Percentiles rank a stretch among this genome's conserved stretches.
phyloP scores from a whole-genome alignment of 2,888 invertebrate genomes.

The Trachelus troglodyta region DNA sequence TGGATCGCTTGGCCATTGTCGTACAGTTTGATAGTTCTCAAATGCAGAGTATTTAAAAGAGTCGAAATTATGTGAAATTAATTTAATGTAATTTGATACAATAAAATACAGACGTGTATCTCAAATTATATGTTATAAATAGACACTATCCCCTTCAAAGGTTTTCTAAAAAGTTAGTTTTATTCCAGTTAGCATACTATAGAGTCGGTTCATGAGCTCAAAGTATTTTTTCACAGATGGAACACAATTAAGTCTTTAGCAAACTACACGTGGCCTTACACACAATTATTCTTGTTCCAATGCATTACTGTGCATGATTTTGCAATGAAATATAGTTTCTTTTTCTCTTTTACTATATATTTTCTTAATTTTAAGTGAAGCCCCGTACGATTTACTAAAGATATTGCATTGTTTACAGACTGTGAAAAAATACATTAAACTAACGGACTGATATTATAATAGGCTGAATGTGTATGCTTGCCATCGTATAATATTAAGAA shows the following conservation, averaged over 20 bases:
- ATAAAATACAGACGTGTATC: conserved; percentile 43
- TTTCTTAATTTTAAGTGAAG: background rate
- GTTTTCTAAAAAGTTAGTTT: conserved; percentile 55
- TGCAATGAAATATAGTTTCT: background rate
- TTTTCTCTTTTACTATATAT: background rate
- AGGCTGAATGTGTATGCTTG: conserved; percentile 50
- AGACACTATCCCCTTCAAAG: conserved; percentile 48
- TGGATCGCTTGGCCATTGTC: background rate
- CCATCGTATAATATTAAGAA: conserved; percentile 51
- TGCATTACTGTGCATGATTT: background rate
- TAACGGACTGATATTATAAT: conserved; percentile 23
- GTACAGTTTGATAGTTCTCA: background rate
- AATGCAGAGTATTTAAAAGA: conserved; percentile 7
- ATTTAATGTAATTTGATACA: conserved; percentile 39
- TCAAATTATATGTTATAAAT: conserved; percentile 50
- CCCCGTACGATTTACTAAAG: background rate
- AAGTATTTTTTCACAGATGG: background rate
- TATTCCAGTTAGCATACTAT: conserved; percentile 50
- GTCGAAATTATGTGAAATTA: conserved; percentile 24
- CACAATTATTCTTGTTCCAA: background rate
- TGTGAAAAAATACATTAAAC: background rate
- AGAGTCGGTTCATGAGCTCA: background rate
- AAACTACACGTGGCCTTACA: background rate
- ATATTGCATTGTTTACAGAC: background rate
- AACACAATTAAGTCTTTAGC: background rate